Evolutionary conservation across 37 sponge, comb jelly and placozoan genomes (phyloP), one percentile per base, ranked within the genome.

Genomic region (Mnemiopsis leidyi): DNA sequence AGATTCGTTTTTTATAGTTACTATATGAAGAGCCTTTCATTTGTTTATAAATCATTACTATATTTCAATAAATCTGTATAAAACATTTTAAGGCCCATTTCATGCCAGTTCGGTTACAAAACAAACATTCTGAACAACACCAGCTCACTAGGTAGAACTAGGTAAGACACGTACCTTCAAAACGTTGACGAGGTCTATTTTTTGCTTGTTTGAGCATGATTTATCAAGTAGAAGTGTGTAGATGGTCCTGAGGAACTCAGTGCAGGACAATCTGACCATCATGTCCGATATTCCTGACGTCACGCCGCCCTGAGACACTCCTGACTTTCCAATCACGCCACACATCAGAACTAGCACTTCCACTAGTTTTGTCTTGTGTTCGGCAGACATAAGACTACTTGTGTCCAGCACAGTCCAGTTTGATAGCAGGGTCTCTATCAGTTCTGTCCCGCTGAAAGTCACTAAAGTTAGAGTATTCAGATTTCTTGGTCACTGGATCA

Each of bases 371-470:
- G 36, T 31, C 36, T 77, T 26, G 79, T 77, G 79, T 16, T 77
- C 79, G 1, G 32, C 7, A 9, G 79, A 77, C 79, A 77, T 77
- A 18, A 77, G 79, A 77, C 79, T 77, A 18, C 79, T 31, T 36
- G 79, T 77, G 35, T 77, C 79, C 30, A 31, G 33, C 79, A 77
- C 79, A 0, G 1, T 3, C 79, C 79, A 77, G 3, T 32, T 26
- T 13, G 79, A 31, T 9, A 77, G 79, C 35, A 77, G 79, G 9
- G 61, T 48, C 13, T 48, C 13, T 48, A 48, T 18, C 61, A 48
- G 61, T 13, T 48, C 61, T 48, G 5, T 13, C 13, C 61, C 61
- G 61, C 61, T 48, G 61, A 48, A 48, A 48, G n/a, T n/a, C n/a
- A n/a, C n/a, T n/a, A n/a, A n/a, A n/a, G n/a, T n/a, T n/a, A n/a